Evolutionary conservation across 1,140 invertebrate genomes (phyloP), one percentile per base, ranked within the genome.

Genomic region (Drosophila murphyi): DNA sequence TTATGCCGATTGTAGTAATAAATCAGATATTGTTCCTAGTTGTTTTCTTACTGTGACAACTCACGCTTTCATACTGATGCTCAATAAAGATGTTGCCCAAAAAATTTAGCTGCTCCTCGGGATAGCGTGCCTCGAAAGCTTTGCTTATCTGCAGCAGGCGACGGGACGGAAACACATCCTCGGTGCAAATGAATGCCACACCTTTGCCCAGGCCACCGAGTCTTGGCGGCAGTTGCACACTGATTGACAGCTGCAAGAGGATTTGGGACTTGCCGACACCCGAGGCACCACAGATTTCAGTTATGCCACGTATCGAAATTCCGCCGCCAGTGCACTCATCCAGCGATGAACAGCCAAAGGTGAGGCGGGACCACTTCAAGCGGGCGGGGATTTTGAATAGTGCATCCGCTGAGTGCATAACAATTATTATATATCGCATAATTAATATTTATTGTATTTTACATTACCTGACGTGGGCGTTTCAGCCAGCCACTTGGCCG

Each of bases 221-320:
- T 5, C 82, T 48, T 1, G 20, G 2, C 4, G 90, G 89, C 34
- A 93, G 50, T 64, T 93, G 93, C 8, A 92, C 80, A n/a, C 83
- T 81, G 7, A 93, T 48, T 41, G 94, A 93, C 3, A 97, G 88
- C 92, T 98, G 97, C 32, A 98, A 91, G 78, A 95, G 96, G 10
- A 98, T 82, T 93, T 98, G 97, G 1, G 97, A 97, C 93, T 98
- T 98, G 12, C 97, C 97, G 79, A 94, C 94, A 5, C 96, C 96
- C 93, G 96, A 96, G 91, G 95, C 95, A 8, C 97, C 97, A 92
- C 95, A 95, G 83, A 98, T 94, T 94, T 98, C 97, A 52, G 96
- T 97, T 10, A 98, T 94, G 28, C 96, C 96, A 64, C 94, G 94
- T 65, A 93, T 93, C 32, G 95, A 92, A 56, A 98, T 94, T n/a